Base-by-base conservation (phyloP, 2,113 vertebrate genomes). In the Lophotis ruficrista region DNA sequence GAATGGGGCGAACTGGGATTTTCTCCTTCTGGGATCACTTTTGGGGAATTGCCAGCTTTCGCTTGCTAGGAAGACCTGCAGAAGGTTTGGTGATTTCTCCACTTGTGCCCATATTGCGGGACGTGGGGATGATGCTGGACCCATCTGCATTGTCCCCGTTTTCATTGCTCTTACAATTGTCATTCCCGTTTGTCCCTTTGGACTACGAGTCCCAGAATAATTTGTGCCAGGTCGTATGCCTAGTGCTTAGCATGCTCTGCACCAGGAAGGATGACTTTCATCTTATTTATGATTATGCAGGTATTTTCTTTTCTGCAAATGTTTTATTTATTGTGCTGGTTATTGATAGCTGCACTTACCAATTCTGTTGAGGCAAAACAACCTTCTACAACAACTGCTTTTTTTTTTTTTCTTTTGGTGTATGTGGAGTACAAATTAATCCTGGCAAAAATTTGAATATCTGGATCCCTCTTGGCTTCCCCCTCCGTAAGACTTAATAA, bases 281-380 rank as follows among this genome's bases (percentile, higher is more conserved):
- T 78, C 0, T 3, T 72, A 35, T 97, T 83, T 92, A 56, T 92
- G 58, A 83, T 88, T 80, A 65, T 91, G 62, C 43, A 92, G 85
- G 58, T 88, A 88, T 96, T 97, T 94, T 50, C 70, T 86, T 90
- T 73, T 51, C 82, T 86, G 75, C 54, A 90, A 71, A 61, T 88
- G 41, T 92, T 96, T 91, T 90, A 88, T 96, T 95, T 94, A 83
- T 89, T 94, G 54, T 41, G 66, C 14, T 58, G 72, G 38, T 70
- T 97, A 87, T 93, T 77, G 88, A 90, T 93, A 94, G 87, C 75
- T 83, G 75, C 54, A 37, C 41, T 51, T 86, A 92, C 37, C 90
- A 50, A 20, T 92, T 88, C 68, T 89, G 85, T 72, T 71, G 71
- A 94, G 68, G 85, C 23, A 80, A 88, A 95, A 58, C 51, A 95